Evolutionary conservation across 2,888 invertebrate species (phyloP), one percentile per base, ranked within the genome.

Genomic region (Drosophila siamana): DNA sequence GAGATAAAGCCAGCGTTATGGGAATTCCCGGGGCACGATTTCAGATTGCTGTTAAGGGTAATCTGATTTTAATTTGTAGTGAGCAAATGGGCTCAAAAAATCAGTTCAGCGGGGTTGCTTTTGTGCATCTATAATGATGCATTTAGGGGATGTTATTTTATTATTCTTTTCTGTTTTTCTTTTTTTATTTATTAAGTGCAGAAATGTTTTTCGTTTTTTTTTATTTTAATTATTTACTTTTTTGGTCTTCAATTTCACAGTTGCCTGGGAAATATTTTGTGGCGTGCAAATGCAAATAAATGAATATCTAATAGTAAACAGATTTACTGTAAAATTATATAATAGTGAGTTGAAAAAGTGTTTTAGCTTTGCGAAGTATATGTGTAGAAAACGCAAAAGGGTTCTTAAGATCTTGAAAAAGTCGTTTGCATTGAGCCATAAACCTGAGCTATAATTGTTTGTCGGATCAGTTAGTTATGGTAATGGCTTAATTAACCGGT

Each of bases 401-500:
- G 19, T 19, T 1, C 19, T 19, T 1, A 2, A 1, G 19, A 19
- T 1, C 19, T 19, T 1, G 1, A 1, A 3, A 19, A 19, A 19
- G 19, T 19, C 19, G 19, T n/a, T n/a, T n/a, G n/a, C n/a, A n/a
- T n/a, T n/a, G n/a, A n/a, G n/a, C n/a, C n/a, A n/a, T n/a, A n/a
- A n/a, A n/a, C n/a, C n/a, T n/a, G n/a, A n/a, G n/a, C n/a, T n/a
- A n/a, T n/a, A n/a, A n/a, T n/a, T n/a, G n/a, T n/a, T n/a, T n/a
- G n/a, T 19, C 19, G 19, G 19, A 19, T 19, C 19, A 26, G 9
- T 26, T 46, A 15, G 15, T 26, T 46, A 46, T 26, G 44, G 26
- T 44, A 24, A 24, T 8, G 46, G 24, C 11, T 47, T 40, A 22
- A 6, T 38, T 8, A 48, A 28, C 28, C 26, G 60, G 19, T 40